phyloP scores from a whole-genome alignment of 2,797 vertebrate species.

The Amblyopsis hoosieri region DNA sequence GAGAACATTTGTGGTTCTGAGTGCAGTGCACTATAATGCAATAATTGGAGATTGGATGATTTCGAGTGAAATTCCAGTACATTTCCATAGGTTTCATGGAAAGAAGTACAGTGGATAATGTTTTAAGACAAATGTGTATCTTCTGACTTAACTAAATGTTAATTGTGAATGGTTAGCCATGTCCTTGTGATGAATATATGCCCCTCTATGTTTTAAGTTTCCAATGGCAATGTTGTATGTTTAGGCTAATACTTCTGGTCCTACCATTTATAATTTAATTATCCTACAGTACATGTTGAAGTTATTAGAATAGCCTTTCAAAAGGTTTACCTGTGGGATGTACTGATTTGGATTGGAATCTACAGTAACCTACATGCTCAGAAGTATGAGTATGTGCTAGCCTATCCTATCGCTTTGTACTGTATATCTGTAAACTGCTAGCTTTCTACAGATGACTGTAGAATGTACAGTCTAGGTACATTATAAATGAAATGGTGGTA shows the following conservation, averaged over 20 bases:
- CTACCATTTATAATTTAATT: no score
- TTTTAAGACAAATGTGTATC: slow-evolving; percentile 9
- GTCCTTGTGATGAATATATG: no score
- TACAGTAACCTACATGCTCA: not conserved
- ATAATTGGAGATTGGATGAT: not conserved
- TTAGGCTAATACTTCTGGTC: no score
- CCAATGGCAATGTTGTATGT: no score
- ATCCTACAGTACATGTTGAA: no score
- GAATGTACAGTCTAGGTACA: not conserved
- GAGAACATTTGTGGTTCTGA: no score
- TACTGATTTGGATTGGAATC: not conserved
- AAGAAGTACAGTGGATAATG: not conserved
- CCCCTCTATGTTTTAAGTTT: no score
- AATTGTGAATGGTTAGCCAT: not conserved
- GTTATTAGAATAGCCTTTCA: no score
- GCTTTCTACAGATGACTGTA: not conserved
- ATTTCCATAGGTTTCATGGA: not conserved
- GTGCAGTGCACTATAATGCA: no score
- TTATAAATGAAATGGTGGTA: not conserved
- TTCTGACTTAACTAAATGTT: slow-evolving; percentile 3
- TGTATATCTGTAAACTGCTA: not conserved
- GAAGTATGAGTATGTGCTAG: not conserved
- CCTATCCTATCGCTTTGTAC: not conserved
- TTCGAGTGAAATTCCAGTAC: slow-evolving; percentile 1
- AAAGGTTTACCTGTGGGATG: no score